A percentile compares a stretch with the other conserved stretches of the same genome.
Evolutionary conservation across 2,888 invertebrate genomes (phyloP).

Genomic region (Tortrix viridana): DNA sequence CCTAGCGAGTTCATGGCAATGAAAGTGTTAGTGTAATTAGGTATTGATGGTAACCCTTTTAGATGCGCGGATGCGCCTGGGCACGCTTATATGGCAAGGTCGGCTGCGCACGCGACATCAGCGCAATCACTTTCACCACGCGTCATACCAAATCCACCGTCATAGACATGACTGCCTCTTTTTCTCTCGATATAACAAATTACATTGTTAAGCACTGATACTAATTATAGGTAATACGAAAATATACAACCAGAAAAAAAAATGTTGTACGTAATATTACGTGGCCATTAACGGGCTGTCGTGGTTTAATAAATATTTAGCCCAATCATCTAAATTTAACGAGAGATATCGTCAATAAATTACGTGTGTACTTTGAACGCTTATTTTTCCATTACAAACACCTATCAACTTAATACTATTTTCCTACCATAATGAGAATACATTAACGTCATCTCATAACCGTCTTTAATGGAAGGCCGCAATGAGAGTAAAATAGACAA

Average conservation of each 20-base stretch:
- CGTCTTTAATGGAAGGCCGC: slow-evolving; percentile 20
- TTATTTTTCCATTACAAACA: too few species aligned
- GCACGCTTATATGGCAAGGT: slow-evolving; percentile 76
- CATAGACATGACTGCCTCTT: slow-evolving; percentile 33
- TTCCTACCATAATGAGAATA: background rate
- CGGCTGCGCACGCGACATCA: slow-evolving; percentile 77
- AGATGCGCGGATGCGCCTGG: slow-evolving; percentile 42
- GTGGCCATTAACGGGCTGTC: too few species aligned
- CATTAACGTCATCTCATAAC: slow-evolving; percentile 4
- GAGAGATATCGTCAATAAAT: too few species aligned
- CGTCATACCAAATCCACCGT: slow-evolving; percentile 69
- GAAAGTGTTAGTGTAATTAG: slow-evolving; percentile 9
- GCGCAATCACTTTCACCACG: slow-evolving; percentile 81
- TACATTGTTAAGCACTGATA: too few species aligned
- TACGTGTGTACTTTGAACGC: too few species aligned
- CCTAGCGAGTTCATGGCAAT: background rate
- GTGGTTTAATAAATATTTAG: too few species aligned
- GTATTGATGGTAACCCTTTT: slow-evolving; percentile 34
- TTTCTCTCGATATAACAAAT: slow-evolving; percentile 20
- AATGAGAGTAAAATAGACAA: slow-evolving; percentile 20
- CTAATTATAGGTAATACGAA: too few species aligned
- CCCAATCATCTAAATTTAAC: too few species aligned
- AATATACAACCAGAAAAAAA: too few species aligned
- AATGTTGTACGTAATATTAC: too few species aligned
- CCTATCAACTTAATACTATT: too few species aligned